Evolutionary conservation across 2,797 vertebrate genomes (phyloP), one percentile per base, ranked within the genome.

Genomic region (Coreius guichenoti): DNA sequence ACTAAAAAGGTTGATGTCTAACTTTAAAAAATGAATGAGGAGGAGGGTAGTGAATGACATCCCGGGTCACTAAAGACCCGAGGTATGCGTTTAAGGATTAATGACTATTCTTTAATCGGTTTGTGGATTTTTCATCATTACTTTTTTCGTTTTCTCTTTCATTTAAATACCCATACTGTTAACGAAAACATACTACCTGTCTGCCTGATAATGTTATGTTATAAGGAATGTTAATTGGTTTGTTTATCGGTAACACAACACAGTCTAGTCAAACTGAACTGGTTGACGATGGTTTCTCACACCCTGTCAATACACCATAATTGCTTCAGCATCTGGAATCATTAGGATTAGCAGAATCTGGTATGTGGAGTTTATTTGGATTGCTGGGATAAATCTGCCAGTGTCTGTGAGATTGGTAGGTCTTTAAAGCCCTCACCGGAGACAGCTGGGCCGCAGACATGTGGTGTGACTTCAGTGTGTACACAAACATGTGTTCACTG

Each of bases 271-370:
- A 70, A 36, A 63, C 17, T 56, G 17, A 63, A 16, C 26, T 77
- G 74, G 26, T 29, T 72, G 54, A 84, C 5, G 13, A 65, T 65
- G 49, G 61, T 75, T 75, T 85, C 43, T 79, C 45, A 83, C 67
- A 69, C 63, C 29, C 29, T 45, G 39, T 81, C 75, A 70, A 68
- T 78, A 43, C 61, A 49, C 69, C 75, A 81, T 82, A 87, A 83
- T 87, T 82, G 47, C 72, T 89, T 88, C 75, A 87, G 70, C 76
- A 84, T 88, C 86, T 86, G 82, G 61, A 82, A 80, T 84, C n/a
- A 67, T 67, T 86, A 56, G 65, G 39, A 63, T 21, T 16, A 58
- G 73, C 75, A 72, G 51, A 85, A 77, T 68, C 82, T 58, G 78
- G 76, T 65, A 73, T 77, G 58, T 74, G 11, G 76, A 1, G 70